Base-by-base conservation (phyloP, 2,888 invertebrate species). In the Leptinotarsa haldemani region DNA sequence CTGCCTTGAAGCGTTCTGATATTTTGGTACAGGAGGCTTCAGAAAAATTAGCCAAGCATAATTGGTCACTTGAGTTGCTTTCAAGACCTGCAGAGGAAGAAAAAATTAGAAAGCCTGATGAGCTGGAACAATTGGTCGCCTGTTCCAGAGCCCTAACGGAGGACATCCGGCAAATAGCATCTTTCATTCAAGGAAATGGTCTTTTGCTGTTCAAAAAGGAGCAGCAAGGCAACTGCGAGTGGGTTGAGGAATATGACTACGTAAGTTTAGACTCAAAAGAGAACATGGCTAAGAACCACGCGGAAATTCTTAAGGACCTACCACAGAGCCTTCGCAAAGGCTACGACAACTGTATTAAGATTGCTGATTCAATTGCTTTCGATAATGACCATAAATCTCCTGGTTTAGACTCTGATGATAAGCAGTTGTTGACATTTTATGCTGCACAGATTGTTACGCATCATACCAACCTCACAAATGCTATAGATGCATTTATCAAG, bases 401-500 rank as follows among this genome's bases (percentile, higher is more conserved):
- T 16, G 77, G 74, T 2, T 85, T 94, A 76, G 93, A 94, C 77
- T 90, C 93, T 0, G 95, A 94, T 86, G 97, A 97, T 86, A 91
- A 93, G 80, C 94, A 95, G 86, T 90, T 98, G 58, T 89, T 97
- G 46, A 92, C 93, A 63, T 97, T 97, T 88, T 98, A 97, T 88
- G 94, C 94, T 25, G 93, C 93, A 66, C 97, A 97, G 87, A 92
- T 95, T 40, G 93, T 95, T 52, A 94, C 94, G 16, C 96, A 97
- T 86, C 94, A 95, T 82, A 93, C 93, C 25, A 93, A 95, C 85
- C 90, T 98, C 65, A 93, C 95, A 77, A 94, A 95, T 80, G 95
- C 97, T 18, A 96, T 98, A 72, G 97, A 97, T 83, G 95, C 96
- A 0, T 98, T 98, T 88, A 90, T 98, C 65, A 92, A 94, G 82